Evolutionary conservation across 2,113 vertebrate species (phyloP).

Genomic region (Suricata suricatta): DNA sequence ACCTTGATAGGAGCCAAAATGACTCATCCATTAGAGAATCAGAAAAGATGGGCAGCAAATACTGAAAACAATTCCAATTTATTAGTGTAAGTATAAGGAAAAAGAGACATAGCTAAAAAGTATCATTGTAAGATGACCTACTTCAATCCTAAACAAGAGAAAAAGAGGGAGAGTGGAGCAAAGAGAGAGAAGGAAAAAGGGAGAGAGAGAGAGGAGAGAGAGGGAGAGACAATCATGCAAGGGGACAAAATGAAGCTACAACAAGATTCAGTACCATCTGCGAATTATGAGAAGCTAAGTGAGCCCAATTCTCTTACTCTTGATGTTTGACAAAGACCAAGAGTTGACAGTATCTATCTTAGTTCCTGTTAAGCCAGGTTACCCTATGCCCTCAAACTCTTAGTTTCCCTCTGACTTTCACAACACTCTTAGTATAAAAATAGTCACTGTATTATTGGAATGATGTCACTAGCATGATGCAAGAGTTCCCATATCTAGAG

Average conservation of each 20-base stretch:
- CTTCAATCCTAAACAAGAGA: neutral
- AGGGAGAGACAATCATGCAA: neutral
- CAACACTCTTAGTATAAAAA: neutral
- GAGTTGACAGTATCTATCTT: neutral
- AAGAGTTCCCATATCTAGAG: neutral
- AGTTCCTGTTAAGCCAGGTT: neutral
- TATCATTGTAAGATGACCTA: neutral
- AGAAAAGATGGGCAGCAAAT: neutral
- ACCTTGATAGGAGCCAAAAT: neutral
- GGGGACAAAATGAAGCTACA: neutral
- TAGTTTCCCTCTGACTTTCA: neutral
- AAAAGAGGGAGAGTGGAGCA: no score
- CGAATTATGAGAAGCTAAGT: neutral
- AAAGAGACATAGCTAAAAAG: neutral
- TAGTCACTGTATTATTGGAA: neutral
- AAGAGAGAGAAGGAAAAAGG: neutral
- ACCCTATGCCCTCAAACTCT: neutral
- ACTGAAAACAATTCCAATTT: neutral
- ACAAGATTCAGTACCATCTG: neutral
- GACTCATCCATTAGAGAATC: neutral
- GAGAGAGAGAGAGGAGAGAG: neutral
- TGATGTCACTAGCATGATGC: neutral
- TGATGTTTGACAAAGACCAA: neutral
- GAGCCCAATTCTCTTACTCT: neutral
- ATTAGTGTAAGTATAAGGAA: neutral